Evolutionary conservation across 2,113 vertebrate genomes (phyloP).

Genomic region (Synchiropus splendidus): DNA sequence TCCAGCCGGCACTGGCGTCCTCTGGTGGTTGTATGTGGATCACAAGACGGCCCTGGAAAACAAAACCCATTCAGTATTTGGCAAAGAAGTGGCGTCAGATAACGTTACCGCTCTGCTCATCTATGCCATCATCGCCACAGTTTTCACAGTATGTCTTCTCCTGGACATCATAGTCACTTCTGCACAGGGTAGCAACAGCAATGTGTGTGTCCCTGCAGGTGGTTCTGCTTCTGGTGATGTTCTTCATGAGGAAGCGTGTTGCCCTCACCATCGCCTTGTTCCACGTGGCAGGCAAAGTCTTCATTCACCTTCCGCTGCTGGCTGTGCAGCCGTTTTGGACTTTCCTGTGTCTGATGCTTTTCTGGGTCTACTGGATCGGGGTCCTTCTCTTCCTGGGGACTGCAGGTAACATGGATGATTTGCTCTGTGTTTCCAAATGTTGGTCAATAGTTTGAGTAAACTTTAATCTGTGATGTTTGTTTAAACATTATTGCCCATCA

Average conservation of each 20-base stretch:
- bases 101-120: conserved; percentile 86
- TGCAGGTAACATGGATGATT: conserved; percentile 66
- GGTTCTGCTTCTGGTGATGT: conserved; percentile 83
- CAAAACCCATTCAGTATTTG: conserved; percentile 48
- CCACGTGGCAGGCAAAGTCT: conserved; percentile 94
- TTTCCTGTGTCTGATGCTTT: conserved; percentile 85
- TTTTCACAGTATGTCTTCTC: conserved; percentile 76
- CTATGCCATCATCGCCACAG: conserved; percentile 83
- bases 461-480: too few species aligned
- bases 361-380: conserved; percentile 92
- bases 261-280: conserved; percentile 94
- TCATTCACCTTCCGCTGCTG: conserved; percentile 84
- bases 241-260: conserved; percentile 93
- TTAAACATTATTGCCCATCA: too few species aligned
- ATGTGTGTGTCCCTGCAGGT: conserved; percentile 60
- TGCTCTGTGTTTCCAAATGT: not conserved
- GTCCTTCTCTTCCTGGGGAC: conserved; percentile 90
- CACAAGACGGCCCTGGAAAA: conserved; percentile 61
- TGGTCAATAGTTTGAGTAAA: too few species aligned
- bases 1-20: conserved; percentile 79
- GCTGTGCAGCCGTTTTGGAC: conserved; percentile 96
- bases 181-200: too few species aligned
- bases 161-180: too few species aligned
- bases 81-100: conserved; percentile 77
- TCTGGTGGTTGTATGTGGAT: conserved; percentile 94